Evolutionary conservation across 2,113 vertebrate genomes (phyloP), one percentile per base, ranked within the genome.

Genomic region (Capreolus pygargus): DNA sequence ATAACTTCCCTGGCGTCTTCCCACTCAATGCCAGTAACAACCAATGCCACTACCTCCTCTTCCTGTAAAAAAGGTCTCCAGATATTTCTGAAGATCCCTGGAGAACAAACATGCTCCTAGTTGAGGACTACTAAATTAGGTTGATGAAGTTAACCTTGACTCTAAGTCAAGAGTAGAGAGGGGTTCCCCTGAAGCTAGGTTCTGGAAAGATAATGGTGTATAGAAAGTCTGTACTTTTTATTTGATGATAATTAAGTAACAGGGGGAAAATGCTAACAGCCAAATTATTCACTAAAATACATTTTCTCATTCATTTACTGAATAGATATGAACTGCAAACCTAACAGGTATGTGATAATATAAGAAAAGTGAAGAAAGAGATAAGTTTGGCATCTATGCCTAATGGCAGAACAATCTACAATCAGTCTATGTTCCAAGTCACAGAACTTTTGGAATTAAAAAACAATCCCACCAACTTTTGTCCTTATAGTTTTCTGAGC

Each of bases 21-120:
- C 15, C 19, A n/a, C 12, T 36, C 39, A 1, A 78, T 33, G 5
- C 12, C 16, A 92, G 5, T 19, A 79, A 13, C 2, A 39, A 87
- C 39, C 14, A 25, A 91, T 5, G 7, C 1, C n/a, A 25, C 1
- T 4, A 7, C 3, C 2, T 30, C 11, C 8, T 3, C 7, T 16
- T n/a, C 27, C 30, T 45, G 1, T 23, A 6, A 95, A 78, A 83
- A 58, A 28, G 6, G 5, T 60, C 55, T 82, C 25, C 19, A 67
- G 9, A 25, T 39, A 25, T 43, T 45, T 23, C 1, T 85, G 36
- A 90, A 85, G 47, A 5, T 82, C 13, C 6, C 11, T 60, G 11
- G 6, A 84, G 33, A 3, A 27, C 1, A 86, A 78, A 78, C 8
- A n/a, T 43, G 39, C 4, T 55, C 4, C 64, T 45, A 6, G 13